Evolutionary conservation across 2,888 invertebrate genomes (phyloP).

Genomic region (Perdita meconis): DNA sequence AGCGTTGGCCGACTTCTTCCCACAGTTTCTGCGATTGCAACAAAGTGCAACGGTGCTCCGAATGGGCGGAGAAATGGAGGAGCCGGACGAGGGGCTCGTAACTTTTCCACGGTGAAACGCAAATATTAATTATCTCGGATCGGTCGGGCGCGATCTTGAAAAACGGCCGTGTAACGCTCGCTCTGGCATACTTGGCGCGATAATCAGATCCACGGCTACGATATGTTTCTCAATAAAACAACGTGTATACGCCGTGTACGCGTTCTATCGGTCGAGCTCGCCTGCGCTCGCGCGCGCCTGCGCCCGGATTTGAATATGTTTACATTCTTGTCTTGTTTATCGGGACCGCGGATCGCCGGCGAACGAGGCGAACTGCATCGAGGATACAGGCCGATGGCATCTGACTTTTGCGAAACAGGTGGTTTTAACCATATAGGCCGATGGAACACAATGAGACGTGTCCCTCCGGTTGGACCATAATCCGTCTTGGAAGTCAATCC

Average conservation of each 20-base stretch:
- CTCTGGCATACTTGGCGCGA: slow-evolving; percentile 34
- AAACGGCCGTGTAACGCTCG: slow-evolving; percentile 36
- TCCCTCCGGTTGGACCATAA: slow-evolving; percentile 78
- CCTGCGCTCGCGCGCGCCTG: neutral
- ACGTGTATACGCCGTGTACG: slow-evolving; percentile 11
- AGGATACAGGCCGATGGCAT: slow-evolving; percentile 46
- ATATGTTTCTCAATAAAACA: slow-evolving; percentile 37
- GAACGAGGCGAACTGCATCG: slow-evolving; percentile 38
- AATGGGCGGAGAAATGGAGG: neutral
- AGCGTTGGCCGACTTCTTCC: neutral
- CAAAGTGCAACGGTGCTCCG: slow-evolving; percentile 1
- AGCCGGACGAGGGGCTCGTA: slow-evolving; percentile 1
- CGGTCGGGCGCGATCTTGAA: slow-evolving; percentile 31
- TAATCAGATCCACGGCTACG: slow-evolving; percentile 43
- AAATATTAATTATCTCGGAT: slow-evolving; percentile 40
- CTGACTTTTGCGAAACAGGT: slow-evolving; percentile 80
- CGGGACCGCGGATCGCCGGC: slow-evolving; percentile 32
- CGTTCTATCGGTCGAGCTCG: slow-evolving; percentile 15
- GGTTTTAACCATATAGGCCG: slow-evolving; percentile 70
- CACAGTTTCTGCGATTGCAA: slow-evolving; percentile 4
- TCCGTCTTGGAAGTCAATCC: slow-evolving; percentile 78
- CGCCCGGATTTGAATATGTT: slow-evolving; percentile 59
- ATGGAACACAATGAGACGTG: slow-evolving; percentile 78
- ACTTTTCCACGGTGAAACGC: slow-evolving; percentile 14
- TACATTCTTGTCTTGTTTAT: slow-evolving; percentile 61